phyloP scores from a whole-genome alignment of 2,113 vertebrate species.

The Grammomys surdaster region DNA sequence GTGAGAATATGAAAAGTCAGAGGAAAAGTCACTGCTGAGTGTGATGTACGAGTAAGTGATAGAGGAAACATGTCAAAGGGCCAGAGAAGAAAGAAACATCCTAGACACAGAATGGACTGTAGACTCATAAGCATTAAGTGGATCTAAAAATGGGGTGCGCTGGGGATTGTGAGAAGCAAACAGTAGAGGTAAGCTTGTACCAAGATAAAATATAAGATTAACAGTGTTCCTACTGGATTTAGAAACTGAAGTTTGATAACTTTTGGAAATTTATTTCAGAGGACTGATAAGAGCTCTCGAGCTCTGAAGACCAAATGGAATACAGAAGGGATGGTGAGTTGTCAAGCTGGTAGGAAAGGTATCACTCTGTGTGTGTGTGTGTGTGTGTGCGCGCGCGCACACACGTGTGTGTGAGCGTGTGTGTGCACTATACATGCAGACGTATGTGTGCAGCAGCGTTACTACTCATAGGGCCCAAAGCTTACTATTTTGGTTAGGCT shows the following conservation, averaged over 20 bases:
- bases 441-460: too few relatives aligned
- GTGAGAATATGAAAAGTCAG: background rate
- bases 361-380: background rate
- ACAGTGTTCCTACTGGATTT: conserved; percentile 7
- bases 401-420: background rate
- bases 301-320: background rate
- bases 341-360: background rate
- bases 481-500: background rate
- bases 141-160: background rate
- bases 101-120: background rate
- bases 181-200: background rate
- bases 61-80: background rate
- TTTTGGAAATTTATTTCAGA: conserved; percentile 18
- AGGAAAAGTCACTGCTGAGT: background rate
- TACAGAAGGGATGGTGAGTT: background rate
- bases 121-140: background rate
- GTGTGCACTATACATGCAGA: too few relatives aligned
- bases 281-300: background rate
- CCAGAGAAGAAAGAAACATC: background rate
- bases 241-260: conserved; percentile 28
- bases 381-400: background rate
- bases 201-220: background rate
- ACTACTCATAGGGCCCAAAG: background rate
- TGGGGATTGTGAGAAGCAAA: background rate
- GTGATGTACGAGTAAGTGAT: background rate